Base-by-base conservation (phyloP, 2,888 invertebrate genomes). In the Eutolmus rufibarbis region DNA sequence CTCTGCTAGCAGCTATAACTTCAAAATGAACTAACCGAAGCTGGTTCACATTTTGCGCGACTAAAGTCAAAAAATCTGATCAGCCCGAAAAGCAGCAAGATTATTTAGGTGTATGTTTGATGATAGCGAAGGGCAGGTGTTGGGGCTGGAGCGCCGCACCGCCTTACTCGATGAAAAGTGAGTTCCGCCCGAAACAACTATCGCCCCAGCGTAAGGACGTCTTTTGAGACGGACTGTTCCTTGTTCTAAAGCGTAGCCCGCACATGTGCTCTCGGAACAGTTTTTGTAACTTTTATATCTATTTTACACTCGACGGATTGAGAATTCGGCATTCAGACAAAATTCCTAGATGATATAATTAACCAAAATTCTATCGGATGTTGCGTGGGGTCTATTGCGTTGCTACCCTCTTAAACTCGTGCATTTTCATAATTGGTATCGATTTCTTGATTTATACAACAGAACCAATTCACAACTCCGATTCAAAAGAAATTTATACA, bases 151-250 rank as follows among this genome's bases (percentile, higher is more conserved):
- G 5, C 34, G 34, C 5, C 46, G n/a, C 46, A 19, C 5, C 66
- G 66, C 23, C 28, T 66, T 66, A 66, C 28, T 23, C 66, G 66
- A 12, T 28, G 12, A 3, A 28, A 66, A 66, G 8, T 66, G 66
- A 7, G 9, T 66, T 66, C 28, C 66, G 66, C 76, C 76, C 34
- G 78, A 57, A 93, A 94, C 97, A 98, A 94, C 97, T 97, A 94
- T 98, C 98, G 93, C 97, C 97, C 98, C 98, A 98, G 94, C 98
- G 96, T 92, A 98, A 96, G 94, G 97, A 97, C 94, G 98, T 98
- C 95, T 97, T 97, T 95, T 97, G 97, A 94, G 97, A 97, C 95
- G 98, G 98, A 95, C 97, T 97, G 94, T 98, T 98, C 94, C 97
- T 96, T 93, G 97, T 97, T 94, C 96, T 97, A 96, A 97, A 97